Base-by-base conservation (phyloP, 2,888 invertebrate species). In the Poecilobothrus nobilitatus region DNA sequence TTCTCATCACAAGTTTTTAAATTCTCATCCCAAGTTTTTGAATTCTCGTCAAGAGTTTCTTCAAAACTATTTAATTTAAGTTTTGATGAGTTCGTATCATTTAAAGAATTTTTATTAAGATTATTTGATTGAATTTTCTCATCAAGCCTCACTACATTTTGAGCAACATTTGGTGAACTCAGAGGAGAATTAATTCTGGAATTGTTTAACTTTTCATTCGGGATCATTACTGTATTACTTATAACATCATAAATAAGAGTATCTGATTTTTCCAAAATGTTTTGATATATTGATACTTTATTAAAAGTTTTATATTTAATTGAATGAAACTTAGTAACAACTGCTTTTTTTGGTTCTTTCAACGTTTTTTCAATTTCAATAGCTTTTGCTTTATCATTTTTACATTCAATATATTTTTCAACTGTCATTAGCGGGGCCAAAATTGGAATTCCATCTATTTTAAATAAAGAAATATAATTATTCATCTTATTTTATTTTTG, bases 201-300 rank as follows among this genome's bases (percentile, higher is more conserved):
- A 53, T 18, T 18, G n/a, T 53, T 53, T 15, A 12, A 44, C 12
- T 44, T 44, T 53, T 53, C 53, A 18, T 53, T 53, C 2, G 53
- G 53, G 1, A 53, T 53, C 18, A 53, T 53, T 4, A 53, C 53
- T 12, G 18, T 53, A 18, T 53, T 53, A 15, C 53, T 53, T 53
- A 53, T 53, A 53, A 53, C 53, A 53, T 53, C 53, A 53, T 53
- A 53, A 53, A 53, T 53, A 53, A 53, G 53, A 53, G 53, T 53
- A 1, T 53, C 53, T 1, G 53, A 53, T 53, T 53, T 53, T 53
- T n/a, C 18, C 15, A 53, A 53, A 53, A 37, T 8, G 27, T 27
- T 27, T 27, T 27, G 2, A 27, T 4, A 27, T 27, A 2, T 27
- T 27, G 27, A n/a, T n/a, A n/a, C n/a, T n/a, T n/a, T n/a, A n/a